Evolutionary conservation across 2,888 invertebrate species (phyloP).

Genomic region (Coenonympha arcania): DNA sequence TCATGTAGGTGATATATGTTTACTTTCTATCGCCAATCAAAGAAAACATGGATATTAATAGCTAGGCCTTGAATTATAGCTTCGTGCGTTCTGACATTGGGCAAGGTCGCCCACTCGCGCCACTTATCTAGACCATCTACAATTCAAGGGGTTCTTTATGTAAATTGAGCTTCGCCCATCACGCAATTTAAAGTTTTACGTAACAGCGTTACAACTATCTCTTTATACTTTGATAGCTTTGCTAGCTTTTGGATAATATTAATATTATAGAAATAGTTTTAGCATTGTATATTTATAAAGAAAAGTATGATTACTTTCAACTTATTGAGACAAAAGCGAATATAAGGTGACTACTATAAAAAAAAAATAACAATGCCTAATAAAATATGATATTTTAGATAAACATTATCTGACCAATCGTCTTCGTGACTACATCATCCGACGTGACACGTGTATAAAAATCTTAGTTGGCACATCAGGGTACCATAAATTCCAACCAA

Average conservation of each 20-base stretch:
- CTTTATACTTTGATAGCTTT: neutral
- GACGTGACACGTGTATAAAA: neutral
- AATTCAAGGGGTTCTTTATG: conserved; percentile 8
- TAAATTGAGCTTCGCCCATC: conserved; percentile 6
- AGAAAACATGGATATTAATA: conserved; percentile 39
- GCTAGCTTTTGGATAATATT: neutral
- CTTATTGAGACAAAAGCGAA: too few relatives aligned
- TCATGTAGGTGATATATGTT: conserved; percentile 4
- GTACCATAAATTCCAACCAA: neutral
- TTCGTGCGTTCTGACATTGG: conserved; percentile 50
- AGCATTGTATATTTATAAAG: too few relatives aligned
- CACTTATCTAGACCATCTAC: conserved; percentile 22
- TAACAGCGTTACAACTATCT: neutral
- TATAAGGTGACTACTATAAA: too few relatives aligned
- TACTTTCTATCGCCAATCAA: conserved; percentile 25
- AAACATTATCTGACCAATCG: neutral
- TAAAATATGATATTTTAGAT: neutral
- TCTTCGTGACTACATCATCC: neutral
- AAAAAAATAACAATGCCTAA: too few relatives aligned
- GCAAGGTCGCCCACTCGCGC: conserved; percentile 60
- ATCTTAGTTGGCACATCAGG: neutral
- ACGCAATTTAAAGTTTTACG: neutral
- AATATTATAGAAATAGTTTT: too few relatives aligned
- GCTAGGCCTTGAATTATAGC: conserved; percentile 48
- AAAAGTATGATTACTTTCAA: too few relatives aligned